A percentile compares a stretch with the other conserved stretches of the same genome.
phyloP scores from a whole-genome alignment of 1,140 invertebrate genomes.

The Drosophila pandora region DNA sequence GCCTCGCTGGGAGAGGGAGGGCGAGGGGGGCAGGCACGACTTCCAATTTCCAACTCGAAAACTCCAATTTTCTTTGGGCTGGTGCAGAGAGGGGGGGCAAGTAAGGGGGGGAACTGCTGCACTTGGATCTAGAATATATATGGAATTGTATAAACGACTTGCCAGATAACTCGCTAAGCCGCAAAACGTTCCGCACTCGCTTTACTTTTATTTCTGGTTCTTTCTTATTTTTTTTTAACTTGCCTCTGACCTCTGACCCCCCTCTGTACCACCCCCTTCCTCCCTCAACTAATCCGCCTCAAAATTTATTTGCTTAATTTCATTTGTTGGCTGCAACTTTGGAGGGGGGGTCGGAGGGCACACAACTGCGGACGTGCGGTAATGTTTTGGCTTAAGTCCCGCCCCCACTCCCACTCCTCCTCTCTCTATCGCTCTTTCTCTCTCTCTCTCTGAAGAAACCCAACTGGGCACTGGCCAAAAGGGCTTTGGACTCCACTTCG shows the following conservation, averaged over 20 bases:
- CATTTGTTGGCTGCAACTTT: conserved; percentile 72
- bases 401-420: neutral
- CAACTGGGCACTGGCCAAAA: conserved; percentile 41
- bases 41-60: conserved; percentile 57
- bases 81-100: no score
- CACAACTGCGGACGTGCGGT: conserved; percentile 60
- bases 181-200: conserved; percentile 66
- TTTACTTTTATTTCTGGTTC: conserved; percentile 8
- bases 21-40: conserved; percentile 12
- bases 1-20: conserved; percentile 39
- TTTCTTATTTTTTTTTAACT: neutral
- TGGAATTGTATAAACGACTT: conserved; percentile 50
- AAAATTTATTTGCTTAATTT: conserved; percentile 82
- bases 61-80: conserved; percentile 29
- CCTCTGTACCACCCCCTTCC: neutral
- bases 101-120: no score
- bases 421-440: conserved; percentile 4
- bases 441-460: neutral
- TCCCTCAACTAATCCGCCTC: conserved; percentile 65
- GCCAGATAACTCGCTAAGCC: conserved; percentile 75
- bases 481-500: conserved; percentile 31
- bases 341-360: conserved; percentile 17
- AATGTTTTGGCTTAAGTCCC: conserved; percentile 74
- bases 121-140: conserved; percentile 24
- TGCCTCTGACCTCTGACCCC: neutral